Evolutionary conservation across 2,797 vertebrate species (phyloP), one percentile per base, ranked within the genome.

Genomic region (Hydrophis major): DNA sequence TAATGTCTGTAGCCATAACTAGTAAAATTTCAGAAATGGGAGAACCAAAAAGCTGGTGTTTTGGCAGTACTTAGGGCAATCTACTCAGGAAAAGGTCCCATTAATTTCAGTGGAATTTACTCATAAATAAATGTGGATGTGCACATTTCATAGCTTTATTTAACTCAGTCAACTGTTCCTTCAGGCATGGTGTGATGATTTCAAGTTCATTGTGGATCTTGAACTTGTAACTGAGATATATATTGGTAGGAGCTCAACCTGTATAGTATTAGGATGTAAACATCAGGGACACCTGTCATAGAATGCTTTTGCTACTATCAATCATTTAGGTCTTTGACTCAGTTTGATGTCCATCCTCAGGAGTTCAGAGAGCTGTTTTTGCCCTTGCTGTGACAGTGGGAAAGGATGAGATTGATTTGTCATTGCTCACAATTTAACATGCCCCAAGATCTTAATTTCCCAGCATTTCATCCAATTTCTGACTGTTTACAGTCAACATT

Each of bases 1-100:
- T 94, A 87, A 92, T 86, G 86, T 55, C 28, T 94, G 93, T 32
- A 50, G 63, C 92, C 86, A 47, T 2, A 3, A 86, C 1, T 8
- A 32, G 87, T 42, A 92, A 92, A 74, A 88, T 56, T 90, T 55
- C 89, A 92, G 93, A 87, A 86, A 83, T 55, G 53, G 42, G 60
- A 88, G 94, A 90, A 93, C 93, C 92, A 94, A 88, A 94, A 93
- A 25, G 16, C 55, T 61, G 91, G 37, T 94, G 93, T 96, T 96
- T 95, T 88, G 14, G 93, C 94, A 94, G 83, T 91, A 94, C 93
- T 55, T 91, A 55, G 92, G 94, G 93, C 93, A 86, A 93, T 69
- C 47, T 47, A 42, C 14, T 74, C 69, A 37, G 32, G 18, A 78
- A 37, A 22, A 78, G 37, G 18, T 8, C 3, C 69, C 69, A 42